These are phyloP conservation scores for Sarcophaga rosellei DNA, from an alignment of 2,888 invertebrate genomes.

Conservation along the genomic window DNA sequence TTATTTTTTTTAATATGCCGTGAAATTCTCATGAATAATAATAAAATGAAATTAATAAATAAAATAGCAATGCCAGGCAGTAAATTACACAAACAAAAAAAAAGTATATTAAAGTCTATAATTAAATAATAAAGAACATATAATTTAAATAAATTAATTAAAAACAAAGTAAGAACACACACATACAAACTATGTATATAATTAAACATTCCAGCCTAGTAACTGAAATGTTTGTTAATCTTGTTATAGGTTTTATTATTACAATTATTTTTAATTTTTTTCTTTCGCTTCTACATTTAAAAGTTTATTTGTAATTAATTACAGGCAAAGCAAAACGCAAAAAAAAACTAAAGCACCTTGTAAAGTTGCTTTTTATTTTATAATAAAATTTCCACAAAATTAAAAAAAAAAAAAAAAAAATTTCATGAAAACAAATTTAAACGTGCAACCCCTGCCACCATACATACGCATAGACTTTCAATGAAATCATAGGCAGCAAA, in stretches of 20 bases:
- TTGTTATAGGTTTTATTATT: too few relatives aligned
- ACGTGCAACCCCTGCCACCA: too few relatives aligned
- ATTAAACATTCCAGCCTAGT: conserved; percentile 51
- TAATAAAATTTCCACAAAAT: conserved; percentile 18
- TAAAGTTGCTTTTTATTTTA: background rate
- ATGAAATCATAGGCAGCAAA: background rate
- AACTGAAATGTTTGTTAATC: conserved; percentile 47
- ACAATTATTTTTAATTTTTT: background rate
- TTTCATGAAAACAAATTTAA: too few relatives aligned
- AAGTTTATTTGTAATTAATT: background rate
- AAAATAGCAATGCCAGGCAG: conserved; percentile 10
- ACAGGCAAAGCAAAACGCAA: background rate
- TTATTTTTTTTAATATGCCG: too few relatives aligned
- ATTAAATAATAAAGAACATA: background rate
- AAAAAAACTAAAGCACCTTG: background rate
- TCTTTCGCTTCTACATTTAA: background rate
- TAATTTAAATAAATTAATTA: conserved; percentile 1
- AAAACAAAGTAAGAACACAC: background rate
- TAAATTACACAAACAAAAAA: conserved; percentile 26
- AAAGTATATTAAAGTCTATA: conserved; percentile 33
- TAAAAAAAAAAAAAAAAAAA: background rate
- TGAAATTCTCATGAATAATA: too few relatives aligned
- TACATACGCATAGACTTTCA: too few relatives aligned
- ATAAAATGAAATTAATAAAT: conserved; percentile 27
- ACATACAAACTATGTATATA: conserved; percentile 31